Conservation (phyloP, 2,113 vertebrate species). For the Rana temporaria region DNA sequence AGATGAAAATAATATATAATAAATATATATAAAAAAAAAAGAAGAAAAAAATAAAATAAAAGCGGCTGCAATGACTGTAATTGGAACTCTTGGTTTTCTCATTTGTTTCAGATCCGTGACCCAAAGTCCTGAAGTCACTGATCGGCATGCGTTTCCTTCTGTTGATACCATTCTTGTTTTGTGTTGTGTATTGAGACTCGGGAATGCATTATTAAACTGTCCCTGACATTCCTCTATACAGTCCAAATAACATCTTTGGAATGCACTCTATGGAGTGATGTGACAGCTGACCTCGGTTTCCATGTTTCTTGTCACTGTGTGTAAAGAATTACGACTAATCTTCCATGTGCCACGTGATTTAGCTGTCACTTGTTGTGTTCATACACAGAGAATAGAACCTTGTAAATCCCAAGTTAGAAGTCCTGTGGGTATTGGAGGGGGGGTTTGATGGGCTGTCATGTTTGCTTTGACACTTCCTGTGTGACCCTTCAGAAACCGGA, state of each 20-base stretch:
- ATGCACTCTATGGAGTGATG: background rate
- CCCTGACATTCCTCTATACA: background rate
- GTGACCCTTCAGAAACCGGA: too few relatives aligned
- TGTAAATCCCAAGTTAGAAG: slow-evolving; percentile 11
- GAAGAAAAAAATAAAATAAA: too few relatives aligned
- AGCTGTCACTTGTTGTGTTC: background rate
- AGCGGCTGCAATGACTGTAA: too few relatives aligned
- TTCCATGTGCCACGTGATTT: background rate
- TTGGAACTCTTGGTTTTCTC: too few relatives aligned
- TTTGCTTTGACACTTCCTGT: background rate
- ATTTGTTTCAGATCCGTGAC: too few relatives aligned
- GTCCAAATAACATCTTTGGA: background rate
- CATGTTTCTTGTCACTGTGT: too few relatives aligned
- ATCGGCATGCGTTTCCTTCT: too few relatives aligned
- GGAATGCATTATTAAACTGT: background rate
- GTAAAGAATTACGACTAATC: background rate
- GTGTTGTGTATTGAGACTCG: background rate
- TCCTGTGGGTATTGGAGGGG: background rate
- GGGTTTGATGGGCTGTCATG: background rate
- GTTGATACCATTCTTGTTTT: too few relatives aligned
- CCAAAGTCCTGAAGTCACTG: too few relatives aligned
- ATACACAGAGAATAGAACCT: background rate
- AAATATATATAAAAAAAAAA: too few relatives aligned
- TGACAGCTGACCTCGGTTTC: too few relatives aligned
- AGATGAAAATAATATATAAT: too few relatives aligned